Conservation (phyloP, 2,888 invertebrate species). For the Mycalesis mineus region DNA sequence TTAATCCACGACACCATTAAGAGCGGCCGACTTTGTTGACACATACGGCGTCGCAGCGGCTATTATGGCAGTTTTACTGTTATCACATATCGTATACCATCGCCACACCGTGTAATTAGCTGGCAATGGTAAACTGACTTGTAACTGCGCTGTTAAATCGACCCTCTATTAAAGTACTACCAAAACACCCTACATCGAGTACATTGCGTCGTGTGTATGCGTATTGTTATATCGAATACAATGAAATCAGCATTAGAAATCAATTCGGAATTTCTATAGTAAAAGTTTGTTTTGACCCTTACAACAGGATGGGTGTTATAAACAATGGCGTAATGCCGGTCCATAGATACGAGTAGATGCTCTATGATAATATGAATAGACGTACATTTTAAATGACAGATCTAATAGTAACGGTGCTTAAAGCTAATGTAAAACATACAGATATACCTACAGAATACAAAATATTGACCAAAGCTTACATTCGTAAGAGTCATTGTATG, state of each 20-base stretch:
- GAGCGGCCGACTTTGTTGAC: slow-evolving; percentile 61
- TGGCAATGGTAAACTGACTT: slow-evolving; percentile 51
- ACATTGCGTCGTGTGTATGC: background rate
- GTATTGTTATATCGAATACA: background rate
- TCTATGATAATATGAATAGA: slow-evolving; percentile 54
- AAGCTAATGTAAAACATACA: background rate
- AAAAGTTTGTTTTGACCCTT: slow-evolving; percentile 29
- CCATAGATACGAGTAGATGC: slow-evolving; percentile 43
- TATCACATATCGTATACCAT: slow-evolving; percentile 63
- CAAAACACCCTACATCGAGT: background rate
- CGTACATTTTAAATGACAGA: slow-evolving; percentile 45
- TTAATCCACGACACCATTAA: slow-evolving; percentile 48
- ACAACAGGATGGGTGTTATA: slow-evolving; percentile 45
- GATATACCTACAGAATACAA: too few species aligned
- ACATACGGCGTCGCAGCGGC: slow-evolving; percentile 51
- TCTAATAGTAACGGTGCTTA: background rate
- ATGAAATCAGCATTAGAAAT: slow-evolving; percentile 33
- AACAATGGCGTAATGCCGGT: slow-evolving; percentile 54
- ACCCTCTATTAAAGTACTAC: slow-evolving; percentile 19
- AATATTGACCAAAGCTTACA: too few species aligned
- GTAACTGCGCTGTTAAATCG: slow-evolving; percentile 38
- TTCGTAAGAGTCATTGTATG: too few species aligned
- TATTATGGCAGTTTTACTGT: slow-evolving; percentile 72
- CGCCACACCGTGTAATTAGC: slow-evolving; percentile 65
- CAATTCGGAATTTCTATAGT: slow-evolving; percentile 10